Conservation (phyloP, 2,113 vertebrate genomes). For the Candoia aspera region DNA sequence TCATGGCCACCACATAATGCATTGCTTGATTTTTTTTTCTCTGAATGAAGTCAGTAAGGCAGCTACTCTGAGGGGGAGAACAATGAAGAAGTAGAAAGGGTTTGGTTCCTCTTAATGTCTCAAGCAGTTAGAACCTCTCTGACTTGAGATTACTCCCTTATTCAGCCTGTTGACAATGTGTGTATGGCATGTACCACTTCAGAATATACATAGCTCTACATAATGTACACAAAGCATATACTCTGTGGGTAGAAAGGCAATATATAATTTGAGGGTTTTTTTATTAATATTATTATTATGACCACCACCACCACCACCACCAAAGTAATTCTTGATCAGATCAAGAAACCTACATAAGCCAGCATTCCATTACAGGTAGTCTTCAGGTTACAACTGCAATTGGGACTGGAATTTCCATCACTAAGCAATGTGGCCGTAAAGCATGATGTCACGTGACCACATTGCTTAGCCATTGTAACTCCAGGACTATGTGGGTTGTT, state of each 20-base stretch:
- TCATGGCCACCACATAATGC: neutral
- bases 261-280: neutral
- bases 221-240: neutral
- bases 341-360: neutral
- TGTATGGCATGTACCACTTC: too few relatives aligned
- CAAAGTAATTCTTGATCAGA: neutral
- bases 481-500: too few relatives aligned
- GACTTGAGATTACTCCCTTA: neutral
- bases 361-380: neutral
- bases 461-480: too few relatives aligned
- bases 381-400: too few relatives aligned
- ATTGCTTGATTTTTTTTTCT: neutral
- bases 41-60: neutral
- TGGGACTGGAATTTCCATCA: too few relatives aligned
- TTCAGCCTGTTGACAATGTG: neutral
- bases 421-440: too few relatives aligned
- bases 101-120: neutral
- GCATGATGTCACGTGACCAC: too few relatives aligned
- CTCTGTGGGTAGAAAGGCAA: neutral
- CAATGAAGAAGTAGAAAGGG: neutral
- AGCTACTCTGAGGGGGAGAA: neutral
- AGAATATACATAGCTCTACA: neutral
- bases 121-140: neutral
- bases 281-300: neutral
- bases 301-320: neutral